Evolutionary conservation across 2,113 vertebrate genomes (phyloP).

Genomic region (Zingel zingel): DNA sequence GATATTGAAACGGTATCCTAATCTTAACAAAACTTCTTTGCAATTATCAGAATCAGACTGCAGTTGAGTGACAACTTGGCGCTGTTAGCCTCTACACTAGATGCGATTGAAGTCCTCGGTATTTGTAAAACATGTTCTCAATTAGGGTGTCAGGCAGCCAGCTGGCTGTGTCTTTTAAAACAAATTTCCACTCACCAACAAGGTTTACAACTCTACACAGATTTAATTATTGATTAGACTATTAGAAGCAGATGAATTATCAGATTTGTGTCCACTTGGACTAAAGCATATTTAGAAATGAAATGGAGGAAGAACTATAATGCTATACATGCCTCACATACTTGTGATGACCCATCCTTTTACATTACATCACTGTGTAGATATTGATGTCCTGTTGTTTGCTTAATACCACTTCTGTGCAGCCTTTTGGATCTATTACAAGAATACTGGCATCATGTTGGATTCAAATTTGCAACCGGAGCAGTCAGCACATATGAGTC

Average conservation of each 20-base stretch:
- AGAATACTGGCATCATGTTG: background rate
- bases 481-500: background rate
- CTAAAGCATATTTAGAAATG: background rate
- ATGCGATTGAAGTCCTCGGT: constrained; percentile 15
- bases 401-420: background rate
- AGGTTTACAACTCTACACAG: background rate
- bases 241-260: background rate
- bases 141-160: constrained; percentile 5
- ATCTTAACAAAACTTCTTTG: background rate
- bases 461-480: constrained; percentile 26
- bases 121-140: constrained; percentile 35
- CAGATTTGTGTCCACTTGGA: background rate
- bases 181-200: constrained; percentile 11
- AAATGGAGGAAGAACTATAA: background rate
- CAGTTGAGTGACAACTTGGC: constrained; percentile 35
- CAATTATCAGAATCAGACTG: constrained; percentile 27
- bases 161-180: constrained; percentile 3
- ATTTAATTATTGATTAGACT: constrained; percentile 6
- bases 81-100: background rate
- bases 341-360: background rate
- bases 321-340: background rate
- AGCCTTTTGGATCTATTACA: constrained; percentile 1
- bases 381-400: background rate
- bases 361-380: background rate
- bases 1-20: background rate